A percentile compares a stretch with the other conserved stretches of the same genome.
Evolutionary conservation across 2,113 vertebrate genomes (phyloP).

Genomic region (Rallus limicola): DNA sequence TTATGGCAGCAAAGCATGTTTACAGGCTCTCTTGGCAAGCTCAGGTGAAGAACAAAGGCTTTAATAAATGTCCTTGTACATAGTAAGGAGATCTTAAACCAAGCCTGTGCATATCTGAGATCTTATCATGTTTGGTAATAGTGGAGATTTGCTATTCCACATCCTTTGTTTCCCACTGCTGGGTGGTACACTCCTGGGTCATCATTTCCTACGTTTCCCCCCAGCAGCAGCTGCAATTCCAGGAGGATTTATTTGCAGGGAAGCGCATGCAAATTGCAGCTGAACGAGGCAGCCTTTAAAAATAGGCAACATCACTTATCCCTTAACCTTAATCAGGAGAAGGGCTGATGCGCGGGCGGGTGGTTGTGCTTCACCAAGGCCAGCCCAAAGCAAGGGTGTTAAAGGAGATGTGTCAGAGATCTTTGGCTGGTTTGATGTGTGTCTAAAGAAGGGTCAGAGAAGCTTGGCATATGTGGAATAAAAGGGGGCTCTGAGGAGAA

Average conservation of each 20-base stretch:
- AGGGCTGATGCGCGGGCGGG: not conserved
- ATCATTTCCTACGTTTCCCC: not conserved
- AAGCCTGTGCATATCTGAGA: not conserved
- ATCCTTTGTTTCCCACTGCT: not conserved
- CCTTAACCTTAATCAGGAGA: accelerated
- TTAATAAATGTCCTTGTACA: not conserved
- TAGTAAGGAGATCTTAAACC: not conserved
- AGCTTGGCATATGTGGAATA: accelerated
- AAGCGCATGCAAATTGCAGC: not conserved
- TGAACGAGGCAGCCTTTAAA: not conserved
- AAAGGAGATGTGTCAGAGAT: accelerated
- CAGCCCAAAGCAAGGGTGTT: not conserved
- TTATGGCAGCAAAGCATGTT: not conserved
- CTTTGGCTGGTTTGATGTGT: not conserved
- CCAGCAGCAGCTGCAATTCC: not conserved
- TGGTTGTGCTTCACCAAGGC: accelerated
- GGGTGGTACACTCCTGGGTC: not conserved
- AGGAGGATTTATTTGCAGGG: not conserved
- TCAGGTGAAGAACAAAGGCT: not conserved
- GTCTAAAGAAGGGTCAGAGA: not conserved
- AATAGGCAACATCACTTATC: accelerated
- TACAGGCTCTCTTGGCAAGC: not conserved
- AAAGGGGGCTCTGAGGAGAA: not conserved
- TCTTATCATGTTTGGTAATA: accelerated
- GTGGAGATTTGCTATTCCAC: not conserved